A percentile compares a stretch with the other conserved stretches of the same genome.
These are phyloP conservation scores for Malacoraja senta DNA, from an alignment of 2,797 vertebrate species.

Conservation along the genomic window DNA sequence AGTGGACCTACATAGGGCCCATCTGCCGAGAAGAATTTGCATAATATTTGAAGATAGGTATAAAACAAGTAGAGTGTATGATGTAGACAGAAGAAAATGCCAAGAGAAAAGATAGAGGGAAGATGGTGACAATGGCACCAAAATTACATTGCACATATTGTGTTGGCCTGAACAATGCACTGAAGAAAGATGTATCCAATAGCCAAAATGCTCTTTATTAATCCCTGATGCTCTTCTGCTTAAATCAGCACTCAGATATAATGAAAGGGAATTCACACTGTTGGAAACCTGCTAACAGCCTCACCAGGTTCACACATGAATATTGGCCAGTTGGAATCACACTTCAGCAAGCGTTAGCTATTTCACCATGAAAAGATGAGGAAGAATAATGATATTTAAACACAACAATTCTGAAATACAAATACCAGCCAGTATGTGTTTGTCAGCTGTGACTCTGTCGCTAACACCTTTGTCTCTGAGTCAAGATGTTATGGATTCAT, in stretches of 20 bases:
- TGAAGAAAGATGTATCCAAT: not conserved
- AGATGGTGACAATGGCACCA: not conserved
- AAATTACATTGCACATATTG: not conserved
- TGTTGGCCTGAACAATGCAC: not conserved
- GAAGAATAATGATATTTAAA: conserved; percentile 11
- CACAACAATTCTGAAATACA: not conserved
- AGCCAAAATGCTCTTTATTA: not conserved
- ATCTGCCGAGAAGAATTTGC: not conserved
- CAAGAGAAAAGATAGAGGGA: not conserved
- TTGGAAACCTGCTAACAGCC: not conserved
- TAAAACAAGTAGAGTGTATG: not conserved
- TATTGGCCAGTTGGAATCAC: conserved; percentile 5
- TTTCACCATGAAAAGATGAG: not conserved
- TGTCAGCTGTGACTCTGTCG: not conserved
- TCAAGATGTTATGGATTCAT: not conserved
- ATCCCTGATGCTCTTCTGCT: not conserved
- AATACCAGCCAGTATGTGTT: not conserved
- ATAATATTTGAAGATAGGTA: not conserved
- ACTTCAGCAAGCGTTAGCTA: not conserved
- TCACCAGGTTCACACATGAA: not conserved
- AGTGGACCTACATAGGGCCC: not conserved
- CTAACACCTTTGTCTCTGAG: not conserved
- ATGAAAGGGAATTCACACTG: not conserved
- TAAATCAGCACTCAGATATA: not conserved
- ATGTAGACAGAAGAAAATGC: not conserved